Conservation (phyloP, 2,113 vertebrate genomes). For the Xiphophorus hellerii region DNA sequence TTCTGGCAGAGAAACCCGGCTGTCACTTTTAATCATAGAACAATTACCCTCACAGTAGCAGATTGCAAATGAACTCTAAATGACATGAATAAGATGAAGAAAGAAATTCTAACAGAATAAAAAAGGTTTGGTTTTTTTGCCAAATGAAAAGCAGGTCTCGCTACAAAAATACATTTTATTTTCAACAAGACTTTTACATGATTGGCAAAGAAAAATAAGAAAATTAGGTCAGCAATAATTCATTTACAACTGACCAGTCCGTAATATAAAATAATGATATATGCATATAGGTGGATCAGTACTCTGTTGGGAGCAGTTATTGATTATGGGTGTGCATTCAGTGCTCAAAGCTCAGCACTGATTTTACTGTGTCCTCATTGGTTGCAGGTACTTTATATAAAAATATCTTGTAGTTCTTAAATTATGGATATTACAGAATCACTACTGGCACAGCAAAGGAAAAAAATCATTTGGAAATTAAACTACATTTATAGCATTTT, state of each 20-base stretch:
- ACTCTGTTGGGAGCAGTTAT: constrained; percentile 1
- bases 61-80: not conserved
- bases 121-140: not conserved
- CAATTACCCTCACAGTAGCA: not conserved
- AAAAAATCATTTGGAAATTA: no score
- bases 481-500: no score
- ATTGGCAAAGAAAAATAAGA: no score
- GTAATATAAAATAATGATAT: not conserved
- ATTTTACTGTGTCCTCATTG: constrained; percentile 13
- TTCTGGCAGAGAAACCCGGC: not conserved
- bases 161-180: not conserved
- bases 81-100: not conserved
- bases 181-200: not conserved
- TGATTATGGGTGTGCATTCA: no score
- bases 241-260: no score
- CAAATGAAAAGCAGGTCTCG: not conserved
- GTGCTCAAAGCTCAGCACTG: not conserved
- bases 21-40: constrained; percentile 9
- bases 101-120: not conserved
- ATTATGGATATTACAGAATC: no score
- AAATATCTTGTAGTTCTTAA: no score
- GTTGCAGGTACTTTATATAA: constrained; percentile 4
- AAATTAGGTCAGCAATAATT: no score
- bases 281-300: constrained; percentile 6
- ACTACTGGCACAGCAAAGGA: no score